phyloP scores from a whole-genome alignment of 2,797 vertebrate genomes.

The Kryptolebias ocellatus region DNA sequence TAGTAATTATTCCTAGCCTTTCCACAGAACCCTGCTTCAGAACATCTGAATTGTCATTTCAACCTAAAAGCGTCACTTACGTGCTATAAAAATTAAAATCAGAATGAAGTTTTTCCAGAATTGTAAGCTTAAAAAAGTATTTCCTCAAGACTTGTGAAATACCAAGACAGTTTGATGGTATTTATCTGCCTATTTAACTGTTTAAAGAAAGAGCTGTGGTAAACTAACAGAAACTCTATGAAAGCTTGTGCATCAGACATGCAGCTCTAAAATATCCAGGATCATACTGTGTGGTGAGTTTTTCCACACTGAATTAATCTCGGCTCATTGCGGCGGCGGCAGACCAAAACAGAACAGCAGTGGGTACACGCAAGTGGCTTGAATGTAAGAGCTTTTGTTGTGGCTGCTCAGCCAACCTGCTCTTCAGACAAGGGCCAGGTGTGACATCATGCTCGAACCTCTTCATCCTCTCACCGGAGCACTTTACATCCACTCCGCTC shows the following conservation, averaged over 20 bases:
- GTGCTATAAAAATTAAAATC: too few relatives aligned
- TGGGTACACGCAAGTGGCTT: conserved; percentile 32
- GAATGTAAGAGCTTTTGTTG: conserved; percentile 56
- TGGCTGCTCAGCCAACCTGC: conserved; percentile 38
- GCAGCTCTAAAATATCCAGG: not conserved
- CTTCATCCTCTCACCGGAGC: conserved; percentile 54
- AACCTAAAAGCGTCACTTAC: too few relatives aligned
- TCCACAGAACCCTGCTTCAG: too few relatives aligned
- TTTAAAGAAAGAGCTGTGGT: too few relatives aligned
- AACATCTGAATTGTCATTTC: too few relatives aligned
- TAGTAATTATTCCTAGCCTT: too few relatives aligned
- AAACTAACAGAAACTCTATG: not conserved
- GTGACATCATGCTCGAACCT: conserved; percentile 51
- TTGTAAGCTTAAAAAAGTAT: too few relatives aligned
- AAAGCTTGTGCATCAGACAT: not conserved
- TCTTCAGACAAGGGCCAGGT: conserved; percentile 72
- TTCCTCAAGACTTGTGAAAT: too few relatives aligned
- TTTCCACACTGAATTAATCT: conserved; percentile 12
- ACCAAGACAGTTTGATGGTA: too few relatives aligned
- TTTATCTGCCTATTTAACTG: too few relatives aligned
- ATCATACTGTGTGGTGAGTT: not conserved
- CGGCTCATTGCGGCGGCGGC: not conserved
- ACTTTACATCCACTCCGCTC: conserved; percentile 51
- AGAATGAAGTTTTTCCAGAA: too few relatives aligned
- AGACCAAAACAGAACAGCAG: conserved; percentile 11